A percentile compares a stretch with the other conserved stretches of the same genome.
Conservation (phyloP, 2,113 vertebrate species). For the Hyaena hyaena region DNA sequence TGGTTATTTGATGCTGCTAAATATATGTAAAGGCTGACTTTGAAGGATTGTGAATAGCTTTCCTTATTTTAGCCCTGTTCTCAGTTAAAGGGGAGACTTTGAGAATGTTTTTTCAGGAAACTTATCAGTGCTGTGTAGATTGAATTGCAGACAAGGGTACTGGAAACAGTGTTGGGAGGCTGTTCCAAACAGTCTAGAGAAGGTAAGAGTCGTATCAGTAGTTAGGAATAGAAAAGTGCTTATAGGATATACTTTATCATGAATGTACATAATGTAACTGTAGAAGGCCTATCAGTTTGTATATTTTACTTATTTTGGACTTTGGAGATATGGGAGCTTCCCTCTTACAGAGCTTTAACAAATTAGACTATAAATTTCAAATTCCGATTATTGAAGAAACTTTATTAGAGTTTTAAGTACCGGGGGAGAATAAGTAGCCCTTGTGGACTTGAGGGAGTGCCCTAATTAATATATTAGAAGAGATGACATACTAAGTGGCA, state of each 20-base stretch:
- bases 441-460: not conserved
- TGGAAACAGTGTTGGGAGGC: not conserved
- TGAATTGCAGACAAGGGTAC: not conserved
- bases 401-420: not conserved
- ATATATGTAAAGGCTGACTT: not conserved
- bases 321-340: not conserved
- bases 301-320: not conserved
- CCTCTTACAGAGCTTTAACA: not conserved
- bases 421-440: not conserved
- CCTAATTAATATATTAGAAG: not conserved
- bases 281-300: not conserved
- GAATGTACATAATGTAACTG: not conserved
- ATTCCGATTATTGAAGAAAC: not conserved
- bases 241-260: not conserved
- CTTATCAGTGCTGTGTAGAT: not conserved
- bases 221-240: not conserved
- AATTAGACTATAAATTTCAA: not conserved
- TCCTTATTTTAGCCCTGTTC: not conserved
- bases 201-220: too few relatives aligned
- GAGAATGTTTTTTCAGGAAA: slow-evolving; percentile 33
- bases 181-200: not conserved
- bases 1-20: not conserved
- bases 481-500: not conserved
- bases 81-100: not conserved
- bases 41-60: slow-evolving; percentile 12